Evolutionary conservation across 2,888 invertebrate species (phyloP).

Genomic region (Leptogaster cylindrica): DNA sequence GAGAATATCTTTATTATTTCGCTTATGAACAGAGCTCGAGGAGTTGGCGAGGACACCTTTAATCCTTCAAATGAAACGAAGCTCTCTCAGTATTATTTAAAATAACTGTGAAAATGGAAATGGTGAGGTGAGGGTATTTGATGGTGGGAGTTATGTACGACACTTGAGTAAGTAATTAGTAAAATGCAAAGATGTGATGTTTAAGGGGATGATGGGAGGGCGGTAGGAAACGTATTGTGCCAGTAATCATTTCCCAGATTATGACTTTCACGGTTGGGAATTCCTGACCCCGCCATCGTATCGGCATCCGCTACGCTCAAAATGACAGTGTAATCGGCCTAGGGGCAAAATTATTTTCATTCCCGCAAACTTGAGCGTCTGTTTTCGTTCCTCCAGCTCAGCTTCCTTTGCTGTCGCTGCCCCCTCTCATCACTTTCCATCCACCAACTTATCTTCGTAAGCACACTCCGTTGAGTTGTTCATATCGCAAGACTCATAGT

Average conservation of each 20-base stretch:
- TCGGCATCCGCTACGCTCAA: too few relatives aligned
- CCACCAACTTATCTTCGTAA: constrained; percentile 26
- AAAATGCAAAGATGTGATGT: too few relatives aligned
- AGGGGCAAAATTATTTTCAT: constrained; percentile 22
- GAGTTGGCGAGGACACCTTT: too few relatives aligned
- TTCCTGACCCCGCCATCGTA: not conserved
- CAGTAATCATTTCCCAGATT: not conserved
- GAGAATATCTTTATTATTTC: too few relatives aligned
- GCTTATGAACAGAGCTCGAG: too few relatives aligned
- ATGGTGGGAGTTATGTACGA: too few relatives aligned
- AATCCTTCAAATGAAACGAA: too few relatives aligned
- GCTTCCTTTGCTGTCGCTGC: not conserved
- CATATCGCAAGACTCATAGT: constrained; percentile 23
- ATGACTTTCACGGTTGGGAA: not conserved
- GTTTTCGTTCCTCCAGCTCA: constrained; percentile 11
- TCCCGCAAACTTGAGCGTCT: constrained; percentile 8
- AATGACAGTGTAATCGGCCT: constrained; percentile 28
- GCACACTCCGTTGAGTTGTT: constrained; percentile 20
- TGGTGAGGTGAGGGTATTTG: too few relatives aligned
- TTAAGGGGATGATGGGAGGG: too few relatives aligned
- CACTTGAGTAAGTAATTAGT: not conserved
- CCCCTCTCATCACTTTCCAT: not conserved
- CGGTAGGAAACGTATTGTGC: not conserved
- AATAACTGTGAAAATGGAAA: too few relatives aligned
- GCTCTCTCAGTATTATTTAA: too few relatives aligned